Conservation (phyloP, 2,888 invertebrate species). For the Cantharis flavilabris region DNA sequence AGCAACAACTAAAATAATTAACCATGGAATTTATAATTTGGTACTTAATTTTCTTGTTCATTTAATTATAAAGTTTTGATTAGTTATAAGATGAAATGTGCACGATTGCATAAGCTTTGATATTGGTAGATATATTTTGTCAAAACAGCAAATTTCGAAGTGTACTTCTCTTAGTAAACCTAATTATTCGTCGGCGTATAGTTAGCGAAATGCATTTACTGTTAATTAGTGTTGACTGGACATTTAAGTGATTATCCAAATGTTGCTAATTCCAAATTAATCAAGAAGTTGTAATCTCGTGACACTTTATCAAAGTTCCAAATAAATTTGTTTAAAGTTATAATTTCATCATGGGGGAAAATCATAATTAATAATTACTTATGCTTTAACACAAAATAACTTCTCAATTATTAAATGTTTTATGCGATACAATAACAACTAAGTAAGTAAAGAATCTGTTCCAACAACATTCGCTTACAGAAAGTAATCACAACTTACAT, state of each 20-base stretch:
- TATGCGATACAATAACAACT: background rate
- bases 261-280: conserved; percentile 1
- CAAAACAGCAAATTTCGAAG: background rate
- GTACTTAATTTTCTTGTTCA: background rate
- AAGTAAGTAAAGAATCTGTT: background rate
- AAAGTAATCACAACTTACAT: background rate
- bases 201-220: conserved; percentile 6
- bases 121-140: background rate
- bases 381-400: background rate
- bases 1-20: background rate
- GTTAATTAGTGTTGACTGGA: conserved; percentile 11
- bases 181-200: conserved; percentile 6
- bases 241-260: conserved; percentile 9
- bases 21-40: background rate
- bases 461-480: background rate
- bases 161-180: background rate
- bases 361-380: background rate
- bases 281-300: background rate
- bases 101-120: background rate
- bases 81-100: background rate
- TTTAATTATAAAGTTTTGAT: background rate
- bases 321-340: background rate
- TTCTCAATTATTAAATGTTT: background rate
- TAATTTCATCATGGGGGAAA: background rate
- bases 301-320: background rate